Evolutionary conservation across 1,140 invertebrate species (phyloP), one percentile per base, ranked within the genome.

Genomic region (Pissodes strobi): DNA sequence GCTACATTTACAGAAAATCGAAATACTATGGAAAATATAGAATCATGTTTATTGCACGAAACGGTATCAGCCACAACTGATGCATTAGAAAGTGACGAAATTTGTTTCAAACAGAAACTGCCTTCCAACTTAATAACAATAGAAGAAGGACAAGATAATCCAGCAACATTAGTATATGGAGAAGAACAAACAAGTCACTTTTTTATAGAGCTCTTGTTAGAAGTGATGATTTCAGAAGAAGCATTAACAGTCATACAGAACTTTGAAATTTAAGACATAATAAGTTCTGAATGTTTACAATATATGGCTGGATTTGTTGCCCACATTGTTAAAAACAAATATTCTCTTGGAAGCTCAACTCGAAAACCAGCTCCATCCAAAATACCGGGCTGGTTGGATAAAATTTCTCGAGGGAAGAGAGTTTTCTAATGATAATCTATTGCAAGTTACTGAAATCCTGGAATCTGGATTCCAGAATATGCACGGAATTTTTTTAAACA

Each of bases 1-100:
- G 64, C 63, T 9, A 53, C 69, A 18, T 66, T 72, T 30, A 61
- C 65, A 23, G 45, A 62, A 45, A 68, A 70, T 9, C 46, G 30
- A 59, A 70, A 67, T 43, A 58, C 43, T 12, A 25, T 53, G 25
- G 56, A 69, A 53, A 25, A 17, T 41, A 38, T 19, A 19, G 19
- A 38, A 27, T 12, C 19, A 8, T 53, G 49, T 23, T 22, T 52
- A 15, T 4, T 49, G 5, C 15, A 41, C 9, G 21, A 48, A 22
- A 19, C 3, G 45, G 2, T 6, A 48, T 10, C 21, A 19, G 8
- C 9, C n/a, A 34, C n/a, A n/a, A 34, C 6, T 6, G 6, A n/a
- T 8, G n/a, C n/a, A 34, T 8, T 34, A 34, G 30, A 34, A 34
- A 34, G n/a, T 34, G 30, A 34, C 6, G 30, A 34, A 6, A 8